phyloP scores from a whole-genome alignment of 2,113 vertebrate species.

The Syngnathus scovelli region DNA sequence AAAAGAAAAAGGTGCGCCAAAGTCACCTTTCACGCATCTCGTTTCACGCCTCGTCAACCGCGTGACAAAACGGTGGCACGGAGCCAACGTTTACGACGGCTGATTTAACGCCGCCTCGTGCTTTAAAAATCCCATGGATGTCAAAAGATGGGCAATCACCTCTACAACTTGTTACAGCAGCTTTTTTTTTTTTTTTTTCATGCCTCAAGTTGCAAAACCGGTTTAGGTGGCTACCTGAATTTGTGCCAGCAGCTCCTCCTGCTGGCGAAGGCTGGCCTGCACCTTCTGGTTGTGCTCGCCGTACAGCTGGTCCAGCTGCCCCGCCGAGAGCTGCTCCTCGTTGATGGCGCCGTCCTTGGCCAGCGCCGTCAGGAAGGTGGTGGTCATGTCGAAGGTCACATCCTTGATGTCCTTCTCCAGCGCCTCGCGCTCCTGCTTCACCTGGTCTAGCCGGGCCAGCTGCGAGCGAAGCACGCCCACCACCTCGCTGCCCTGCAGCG shows the following conservation, averaged over 20 bases:
- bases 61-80: not conserved
- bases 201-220: no score
- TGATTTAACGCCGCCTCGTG: not conserved
- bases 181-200: no score
- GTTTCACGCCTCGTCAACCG: not conserved
- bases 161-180: not conserved
- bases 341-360: conserved; percentile 88
- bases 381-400: conserved; percentile 90
- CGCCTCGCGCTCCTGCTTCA: conserved; percentile 87
- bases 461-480: conserved; percentile 84
- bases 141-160: not conserved
- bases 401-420: conserved; percentile 88
- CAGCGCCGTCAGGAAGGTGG: conserved; percentile 85
- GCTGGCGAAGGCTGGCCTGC: conserved; percentile 81
- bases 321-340: conserved; percentile 86
- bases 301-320: conserved; percentile 85
- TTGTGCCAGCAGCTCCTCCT: conserved; percentile 85
- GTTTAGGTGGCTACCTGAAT: conserved; percentile 65
- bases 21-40: not conserved
- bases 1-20: conserved; percentile 2
- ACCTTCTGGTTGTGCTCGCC: conserved; percentile 83
- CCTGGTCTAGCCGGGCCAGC: conserved; percentile 79
- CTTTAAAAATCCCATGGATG: not conserved
- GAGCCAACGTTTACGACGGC: not conserved
- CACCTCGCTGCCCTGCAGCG: conserved; percentile 91